These are phyloP conservation scores for Furcifer pardalis DNA, from an alignment of 2,797 vertebrate genomes.

Conservation along the genomic window DNA sequence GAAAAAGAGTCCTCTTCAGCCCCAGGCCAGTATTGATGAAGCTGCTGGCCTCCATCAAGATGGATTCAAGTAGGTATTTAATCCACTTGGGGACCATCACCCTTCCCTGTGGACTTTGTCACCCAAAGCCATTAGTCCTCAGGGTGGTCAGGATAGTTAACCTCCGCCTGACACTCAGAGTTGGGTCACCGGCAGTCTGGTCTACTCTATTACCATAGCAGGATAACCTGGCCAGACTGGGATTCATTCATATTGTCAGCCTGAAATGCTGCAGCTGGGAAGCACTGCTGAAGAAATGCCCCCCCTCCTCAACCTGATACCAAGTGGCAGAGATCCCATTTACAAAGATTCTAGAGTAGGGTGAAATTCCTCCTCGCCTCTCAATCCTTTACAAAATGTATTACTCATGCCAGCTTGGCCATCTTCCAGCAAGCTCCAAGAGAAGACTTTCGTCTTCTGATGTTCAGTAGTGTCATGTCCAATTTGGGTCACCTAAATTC, in stretches of 20 bases:
- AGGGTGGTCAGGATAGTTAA: no score
- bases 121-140: no score
- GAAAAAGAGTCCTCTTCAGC: no score
- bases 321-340: neutral
- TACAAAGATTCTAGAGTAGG: neutral
- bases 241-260: neutral
- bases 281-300: neutral
- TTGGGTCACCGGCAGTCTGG: no score
- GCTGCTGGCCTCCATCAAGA: no score
- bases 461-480: neutral
- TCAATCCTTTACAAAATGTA: neutral
- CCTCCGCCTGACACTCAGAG: no score
- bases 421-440: neutral
- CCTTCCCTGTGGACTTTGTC: no score
- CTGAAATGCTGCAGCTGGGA: neutral
- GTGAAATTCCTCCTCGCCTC: neutral
- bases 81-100: no score
- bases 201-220: no score
- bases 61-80: no score
- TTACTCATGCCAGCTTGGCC: neutral
- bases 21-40: no score
- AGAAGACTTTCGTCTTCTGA: neutral
- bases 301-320: neutral
- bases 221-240: no score
- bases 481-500: neutral